phyloP scores from a whole-genome alignment of 2,888 invertebrate species.

The Drosophila birchii region DNA sequence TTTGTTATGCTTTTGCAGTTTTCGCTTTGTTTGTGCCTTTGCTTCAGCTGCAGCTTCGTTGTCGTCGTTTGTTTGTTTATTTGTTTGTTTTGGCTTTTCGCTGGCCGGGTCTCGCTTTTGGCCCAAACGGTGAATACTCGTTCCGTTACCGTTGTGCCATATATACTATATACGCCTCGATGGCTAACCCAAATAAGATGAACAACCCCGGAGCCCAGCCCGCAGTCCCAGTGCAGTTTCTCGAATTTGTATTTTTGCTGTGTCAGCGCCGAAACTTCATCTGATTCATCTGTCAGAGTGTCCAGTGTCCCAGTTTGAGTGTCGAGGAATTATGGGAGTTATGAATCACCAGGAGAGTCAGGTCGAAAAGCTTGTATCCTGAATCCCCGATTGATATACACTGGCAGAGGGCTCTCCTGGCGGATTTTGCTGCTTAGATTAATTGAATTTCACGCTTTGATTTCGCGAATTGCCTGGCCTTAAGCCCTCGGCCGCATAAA shows the following conservation, averaged over 20 bases:
- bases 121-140: slow-evolving; percentile 43
- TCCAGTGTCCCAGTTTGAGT: slow-evolving; percentile 17
- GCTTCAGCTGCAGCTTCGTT: slow-evolving; percentile 43
- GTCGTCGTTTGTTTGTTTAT: slow-evolving; percentile 42
- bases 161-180: slow-evolving; percentile 54
- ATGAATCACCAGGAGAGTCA: slow-evolving; percentile 58
- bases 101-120: slow-evolving; percentile 32
- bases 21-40: slow-evolving; percentile 52
- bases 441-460: slow-evolving; percentile 81
- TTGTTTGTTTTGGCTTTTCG: slow-evolving; percentile 50
- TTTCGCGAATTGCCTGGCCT: slow-evolving; percentile 67
- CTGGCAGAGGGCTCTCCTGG: slow-evolving; percentile 2
- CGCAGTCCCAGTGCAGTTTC: slow-evolving; percentile 37
- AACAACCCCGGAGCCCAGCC: slow-evolving; percentile 21
- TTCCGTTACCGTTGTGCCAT: slow-evolving; percentile 48
- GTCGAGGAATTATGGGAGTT: slow-evolving; percentile 47
- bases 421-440: slow-evolving; percentile 62
- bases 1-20: slow-evolving; percentile 61
- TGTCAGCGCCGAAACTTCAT: slow-evolving; percentile 60
- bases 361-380: slow-evolving; percentile 16
- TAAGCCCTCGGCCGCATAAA: slow-evolving; percentile 62
- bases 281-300: slow-evolving; percentile 70
- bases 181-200: slow-evolving; percentile 74
- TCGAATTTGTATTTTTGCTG: slow-evolving; percentile 51
- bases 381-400: slow-evolving; percentile 2